Base-by-base conservation (phyloP, 2,888 invertebrate genomes). In the Gymnoscelis rufifasciata region DNA sequence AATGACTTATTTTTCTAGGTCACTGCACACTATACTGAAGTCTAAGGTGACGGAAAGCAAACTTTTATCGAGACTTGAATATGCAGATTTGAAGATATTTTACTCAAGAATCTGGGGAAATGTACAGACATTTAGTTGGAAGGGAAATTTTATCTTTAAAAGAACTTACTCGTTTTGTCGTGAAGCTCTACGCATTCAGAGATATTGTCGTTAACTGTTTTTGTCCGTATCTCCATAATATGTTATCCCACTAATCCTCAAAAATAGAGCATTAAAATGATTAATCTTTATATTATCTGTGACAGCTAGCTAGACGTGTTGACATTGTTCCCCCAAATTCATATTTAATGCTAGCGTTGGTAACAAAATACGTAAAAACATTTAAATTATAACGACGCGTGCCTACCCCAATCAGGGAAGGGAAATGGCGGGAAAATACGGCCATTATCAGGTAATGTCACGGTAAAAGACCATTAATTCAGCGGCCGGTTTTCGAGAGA, bases 381-480 rank as follows among this genome's bases (percentile, higher is more conserved):
- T 37, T 44, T 31, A 31, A 43, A 33, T 43, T 31, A 40, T 44
- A 48, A 48, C 43, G 26, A 42, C 29, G 47, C 52, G 47, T 50
- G 54, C 50, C 47, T 43, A 46, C 35, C 38, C 51, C 37, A 52
- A 47, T 52, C 44, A 35, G 41, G 31, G 30, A 41, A 40, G 45
- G 47, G 41, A 51, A 52, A 52, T 52, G 46, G 52, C 43, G 49
- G 49, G 38, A 50, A 54, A 51, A 54, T 54, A 51, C 48, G 48
- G 38, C 52, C 41, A 52, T 55, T 55, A 52, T 52, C 52, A 50
- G 45, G 47, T 52, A 47, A 51, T 52, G 51, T 51, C 51, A 49
- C 49, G 50, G 45, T 51, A 52, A 47, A 52, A 52, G 39, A 38
- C 43, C 42, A 54, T 49, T 51, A 54, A 47, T 49, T 39, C 38